Conservation (phyloP, 2,888 invertebrate genomes). For the Drosophila barbarae region DNA sequence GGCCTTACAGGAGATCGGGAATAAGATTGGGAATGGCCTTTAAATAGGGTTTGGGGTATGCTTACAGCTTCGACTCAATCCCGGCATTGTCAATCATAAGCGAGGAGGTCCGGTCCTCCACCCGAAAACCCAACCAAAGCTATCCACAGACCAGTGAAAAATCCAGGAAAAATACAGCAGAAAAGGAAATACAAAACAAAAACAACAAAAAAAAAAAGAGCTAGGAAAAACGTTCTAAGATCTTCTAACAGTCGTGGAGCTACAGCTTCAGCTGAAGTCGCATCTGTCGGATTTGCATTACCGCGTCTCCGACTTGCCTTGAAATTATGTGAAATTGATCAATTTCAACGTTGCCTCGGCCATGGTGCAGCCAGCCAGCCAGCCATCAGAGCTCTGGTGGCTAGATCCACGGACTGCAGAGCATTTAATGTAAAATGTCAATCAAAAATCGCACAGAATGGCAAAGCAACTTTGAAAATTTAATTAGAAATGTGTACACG, state of each 20-base stretch:
- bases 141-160: not conserved
- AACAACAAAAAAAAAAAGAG: not conserved
- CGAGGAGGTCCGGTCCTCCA: conserved; percentile 22
- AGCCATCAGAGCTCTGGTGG: not conserved
- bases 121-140: not conserved
- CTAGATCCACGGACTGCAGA: conserved; percentile 20
- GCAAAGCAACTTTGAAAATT: conserved; percentile 65
- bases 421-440: conserved; percentile 76
- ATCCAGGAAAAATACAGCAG: not conserved
- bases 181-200: not conserved
- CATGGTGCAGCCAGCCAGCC: not conserved
- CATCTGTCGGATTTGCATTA: conserved; percentile 75
- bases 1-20: not conserved
- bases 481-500: conserved; percentile 63
- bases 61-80: conserved; percentile 61
- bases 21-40: not conserved
- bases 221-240: conserved; percentile 51
- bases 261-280: conserved; percentile 42
- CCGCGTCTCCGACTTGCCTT: conserved; percentile 66
- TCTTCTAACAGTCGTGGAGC: conserved; percentile 59
- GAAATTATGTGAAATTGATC: conserved; percentile 78
- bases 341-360: conserved; percentile 74
- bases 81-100: conserved; percentile 77
- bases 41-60: conserved; percentile 7
- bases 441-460: conserved; percentile 71